Evolutionary conservation across 2,113 vertebrate genomes (phyloP), one percentile per base, ranked within the genome.

Genomic region (Dipodomys spectabilis): DNA sequence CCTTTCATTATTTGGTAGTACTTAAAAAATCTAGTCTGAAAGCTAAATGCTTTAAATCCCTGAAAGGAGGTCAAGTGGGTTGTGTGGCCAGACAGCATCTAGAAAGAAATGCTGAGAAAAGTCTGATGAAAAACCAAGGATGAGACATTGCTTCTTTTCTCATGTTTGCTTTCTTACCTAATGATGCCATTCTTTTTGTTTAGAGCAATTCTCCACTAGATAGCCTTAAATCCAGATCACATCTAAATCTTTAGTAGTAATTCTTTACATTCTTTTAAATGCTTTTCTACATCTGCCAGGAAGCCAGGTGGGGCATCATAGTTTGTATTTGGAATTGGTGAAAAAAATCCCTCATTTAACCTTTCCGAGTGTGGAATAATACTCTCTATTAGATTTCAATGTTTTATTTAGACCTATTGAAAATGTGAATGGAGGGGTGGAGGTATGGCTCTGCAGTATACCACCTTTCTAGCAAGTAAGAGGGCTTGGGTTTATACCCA

Each of bases 301-400:
- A 91, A 79, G 7, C 32, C 30, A 74, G n/a, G 30, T 73, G 23
- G 53, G 39, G 30, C 80, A 73, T 64, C 5, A 68, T 86, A 57
- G 77, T 30, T 72, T 84, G 49, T 19, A 92, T 93, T 88, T 78
- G 18, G 32, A 90, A 83, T 74, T 92, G 65, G 73, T 89, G 85
- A 65, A 49, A 39, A 39, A 68, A 64, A 35, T 69, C 35, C 3
- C 30, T 73, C 65, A 28, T 81, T 90, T 92, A 82, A 60, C 49
- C 65, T 89, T 75, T 82, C 49, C 3, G 83, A 92, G 28, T 67
- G 5, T 39, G 81, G 7, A 73, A 86, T 75, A 73, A 67, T 73
- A 90, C 73, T n/a, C 67, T 92, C 73, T 49, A 49, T 89, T 95
- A 45, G 77, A 94, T 92, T 95, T 94, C 75, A 82, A 95, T 75